Conservation (phyloP, 2,888 invertebrate species). For the Drosophila seclusa region DNA sequence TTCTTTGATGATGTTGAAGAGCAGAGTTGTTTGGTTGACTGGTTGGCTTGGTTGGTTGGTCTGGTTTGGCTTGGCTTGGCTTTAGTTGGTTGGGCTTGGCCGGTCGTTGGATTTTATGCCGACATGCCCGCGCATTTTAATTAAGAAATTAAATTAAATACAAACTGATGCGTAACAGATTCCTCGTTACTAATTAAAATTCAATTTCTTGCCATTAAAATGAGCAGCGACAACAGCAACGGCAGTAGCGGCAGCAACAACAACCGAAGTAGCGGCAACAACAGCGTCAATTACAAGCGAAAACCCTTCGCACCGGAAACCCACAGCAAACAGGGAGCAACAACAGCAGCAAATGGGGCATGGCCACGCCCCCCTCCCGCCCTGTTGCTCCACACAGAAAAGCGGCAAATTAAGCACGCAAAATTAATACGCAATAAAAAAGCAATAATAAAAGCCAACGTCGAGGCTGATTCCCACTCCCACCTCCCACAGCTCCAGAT, state of each 20-base stretch:
- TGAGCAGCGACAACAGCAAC: slow-evolving; percentile 52
- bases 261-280: slow-evolving; percentile 31
- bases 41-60: slow-evolving; percentile 1
- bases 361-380: slow-evolving; percentile 38
- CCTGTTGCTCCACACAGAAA: slow-evolving; percentile 17
- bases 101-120: slow-evolving; percentile 69
- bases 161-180: slow-evolving; percentile 81
- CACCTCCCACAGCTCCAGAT: slow-evolving; percentile 22
- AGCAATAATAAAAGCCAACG: slow-evolving; percentile 74
- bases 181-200: slow-evolving; percentile 80
- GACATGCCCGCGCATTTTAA: slow-evolving; percentile 79
- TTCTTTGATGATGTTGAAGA: slow-evolving; percentile 44
- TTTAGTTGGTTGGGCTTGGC: slow-evolving; percentile 42
- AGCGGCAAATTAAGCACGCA: slow-evolving; percentile 76
- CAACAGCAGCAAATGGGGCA: slow-evolving; percentile 39
- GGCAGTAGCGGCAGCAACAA: slow-evolving; percentile 4
- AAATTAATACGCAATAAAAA: slow-evolving; percentile 81
- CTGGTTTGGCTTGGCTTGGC: not conserved
- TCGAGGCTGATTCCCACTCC: slow-evolving; percentile 19
- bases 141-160: slow-evolving; percentile 82
- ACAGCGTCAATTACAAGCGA: slow-evolving; percentile 72
- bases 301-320: slow-evolving; percentile 66
- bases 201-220: slow-evolving; percentile 81
- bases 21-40: slow-evolving; percentile 22
- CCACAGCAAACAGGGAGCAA: slow-evolving; percentile 15